Evolutionary conservation across 2,888 invertebrate genomes (phyloP).

Genomic region (Deilephila elpenor): DNA sequence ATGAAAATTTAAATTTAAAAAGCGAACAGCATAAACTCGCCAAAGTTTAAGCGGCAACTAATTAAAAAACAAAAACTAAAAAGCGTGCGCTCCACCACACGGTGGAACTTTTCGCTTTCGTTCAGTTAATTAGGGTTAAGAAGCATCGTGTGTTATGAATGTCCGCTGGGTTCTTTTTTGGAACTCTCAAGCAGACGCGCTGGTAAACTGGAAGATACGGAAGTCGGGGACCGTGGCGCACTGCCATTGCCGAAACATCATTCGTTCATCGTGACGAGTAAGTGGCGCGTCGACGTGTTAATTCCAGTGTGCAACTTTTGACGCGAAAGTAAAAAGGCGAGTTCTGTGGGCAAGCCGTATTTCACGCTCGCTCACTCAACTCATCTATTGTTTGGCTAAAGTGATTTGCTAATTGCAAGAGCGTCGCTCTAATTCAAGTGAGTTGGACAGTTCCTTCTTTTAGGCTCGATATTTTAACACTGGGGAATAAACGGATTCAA

Average conservation of each 20-base stretch:
- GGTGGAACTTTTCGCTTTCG: conserved; percentile 72
- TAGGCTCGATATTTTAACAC: background rate
- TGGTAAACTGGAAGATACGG: background rate
- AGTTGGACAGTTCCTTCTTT: background rate
- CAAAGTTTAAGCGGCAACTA: conserved; percentile 77
- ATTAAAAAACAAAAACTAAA: conserved; percentile 77
- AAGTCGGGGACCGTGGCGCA: conserved; percentile 5
- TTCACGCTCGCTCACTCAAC: conserved; percentile 22
- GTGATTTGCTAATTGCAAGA: conserved; percentile 18
- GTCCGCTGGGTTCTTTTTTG: conserved; percentile 11
- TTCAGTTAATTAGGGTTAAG: conserved; percentile 77
- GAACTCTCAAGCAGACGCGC: background rate
- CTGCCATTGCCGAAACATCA: conserved; percentile 1
- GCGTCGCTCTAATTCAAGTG: background rate
- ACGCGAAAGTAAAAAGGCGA: conserved; percentile 23
- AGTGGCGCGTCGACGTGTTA: conserved; percentile 24
- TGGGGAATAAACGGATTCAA: too few species aligned
- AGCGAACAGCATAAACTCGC: conserved; percentile 64
- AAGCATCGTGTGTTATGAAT: conserved; percentile 60
- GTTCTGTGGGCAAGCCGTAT: conserved; percentile 7
- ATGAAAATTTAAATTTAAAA: conserved; percentile 56
- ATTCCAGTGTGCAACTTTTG: conserved; percentile 29
- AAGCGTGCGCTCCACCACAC: conserved; percentile 62
- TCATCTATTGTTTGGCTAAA: conserved; percentile 14
- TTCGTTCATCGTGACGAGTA: conserved; percentile 16